These are phyloP conservation scores for Echeneis naucrates DNA, from an alignment of 2,797 vertebrate genomes.

Conservation along the genomic window DNA sequence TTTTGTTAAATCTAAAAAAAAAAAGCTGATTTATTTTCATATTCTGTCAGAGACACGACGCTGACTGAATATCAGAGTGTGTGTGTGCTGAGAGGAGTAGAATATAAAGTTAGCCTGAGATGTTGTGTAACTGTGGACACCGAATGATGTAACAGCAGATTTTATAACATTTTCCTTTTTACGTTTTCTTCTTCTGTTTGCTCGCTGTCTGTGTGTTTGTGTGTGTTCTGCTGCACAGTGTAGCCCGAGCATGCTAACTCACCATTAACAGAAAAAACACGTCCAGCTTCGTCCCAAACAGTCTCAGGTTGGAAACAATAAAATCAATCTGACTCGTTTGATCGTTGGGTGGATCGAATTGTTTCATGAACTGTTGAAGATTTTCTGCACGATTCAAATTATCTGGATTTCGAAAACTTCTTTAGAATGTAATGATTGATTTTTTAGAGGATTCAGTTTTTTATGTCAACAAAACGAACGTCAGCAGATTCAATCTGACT, in stretches of 20 bases:
- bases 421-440: neutral
- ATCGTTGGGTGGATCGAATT: neutral
- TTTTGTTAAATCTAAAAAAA: slow-evolving; percentile 54
- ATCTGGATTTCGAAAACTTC: neutral
- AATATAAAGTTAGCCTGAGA: slow-evolving; percentile 61
- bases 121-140: slow-evolving; percentile 35
- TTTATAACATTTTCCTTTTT: slow-evolving; percentile 55
- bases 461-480: neutral
- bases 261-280: slow-evolving; percentile 30
- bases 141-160: slow-evolving; percentile 52
- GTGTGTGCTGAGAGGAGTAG: slow-evolving; percentile 2
- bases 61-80: no score
- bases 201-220: slow-evolving; percentile 21
- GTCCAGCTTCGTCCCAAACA: slow-evolving; percentile 1
- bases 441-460: neutral
- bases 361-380: no score
- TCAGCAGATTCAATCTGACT: neutral
- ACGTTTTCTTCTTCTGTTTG: slow-evolving; percentile 44
- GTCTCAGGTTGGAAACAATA: neutral
- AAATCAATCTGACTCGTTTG: no score
- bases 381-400: neutral
- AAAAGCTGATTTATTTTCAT: slow-evolving; percentile 68
- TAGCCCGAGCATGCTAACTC: slow-evolving; percentile 57
- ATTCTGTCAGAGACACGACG: slow-evolving; percentile 30
- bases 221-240: slow-evolving; percentile 34